Conservation (phyloP, 2,888 invertebrate genomes). For the Penaeus monodon region DNA sequence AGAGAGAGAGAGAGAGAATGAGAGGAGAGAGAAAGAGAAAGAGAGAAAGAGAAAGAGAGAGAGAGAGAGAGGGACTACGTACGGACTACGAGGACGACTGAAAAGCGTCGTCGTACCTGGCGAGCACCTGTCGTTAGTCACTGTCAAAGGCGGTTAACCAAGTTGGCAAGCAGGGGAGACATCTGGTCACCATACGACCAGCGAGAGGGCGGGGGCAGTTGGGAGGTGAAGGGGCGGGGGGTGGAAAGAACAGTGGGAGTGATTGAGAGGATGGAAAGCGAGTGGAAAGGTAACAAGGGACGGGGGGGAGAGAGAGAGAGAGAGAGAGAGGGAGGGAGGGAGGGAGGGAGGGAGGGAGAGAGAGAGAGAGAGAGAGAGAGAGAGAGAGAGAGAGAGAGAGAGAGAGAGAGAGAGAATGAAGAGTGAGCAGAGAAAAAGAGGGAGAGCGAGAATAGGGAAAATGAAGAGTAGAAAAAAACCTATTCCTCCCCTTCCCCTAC, state of each 20-base stretch:
- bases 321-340: neutral
- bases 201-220: neutral
- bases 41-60: neutral
- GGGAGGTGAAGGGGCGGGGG: neutral
- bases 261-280: no score
- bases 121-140: neutral
- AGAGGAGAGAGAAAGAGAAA: neutral
- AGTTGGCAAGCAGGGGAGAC: no score
- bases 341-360: neutral
- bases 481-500: neutral
- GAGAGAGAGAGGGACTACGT: neutral
- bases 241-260: no score
- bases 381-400: neutral
- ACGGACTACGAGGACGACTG: neutral
- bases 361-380: neutral
- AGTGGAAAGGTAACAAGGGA: no score
- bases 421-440: neutral
- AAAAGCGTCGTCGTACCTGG: neutral
- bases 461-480: neutral
- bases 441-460: neutral
- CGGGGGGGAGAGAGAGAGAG: neutral
- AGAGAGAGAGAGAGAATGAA: neutral
- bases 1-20: neutral
- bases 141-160: neutral
- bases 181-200: conserved; percentile 3